Conservation (phyloP, 2,797 vertebrate genomes). For the Podarcis lilfordi region DNA sequence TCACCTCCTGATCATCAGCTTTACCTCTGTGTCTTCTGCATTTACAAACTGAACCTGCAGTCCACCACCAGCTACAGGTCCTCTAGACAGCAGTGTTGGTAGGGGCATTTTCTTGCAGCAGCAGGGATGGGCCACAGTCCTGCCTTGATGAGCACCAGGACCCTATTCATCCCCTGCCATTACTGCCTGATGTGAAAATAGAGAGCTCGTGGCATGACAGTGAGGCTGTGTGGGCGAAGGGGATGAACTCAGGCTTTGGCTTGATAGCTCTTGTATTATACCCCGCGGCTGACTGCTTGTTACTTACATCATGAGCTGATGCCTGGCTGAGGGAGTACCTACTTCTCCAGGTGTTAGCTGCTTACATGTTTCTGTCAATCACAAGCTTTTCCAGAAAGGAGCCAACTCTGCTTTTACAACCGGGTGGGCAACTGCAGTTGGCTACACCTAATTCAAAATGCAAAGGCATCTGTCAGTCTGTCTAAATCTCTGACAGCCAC, state of each 20-base stretch:
- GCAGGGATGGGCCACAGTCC: not conserved
- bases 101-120: not conserved
- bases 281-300: not conserved
- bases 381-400: slow-evolving; percentile 11
- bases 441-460: slow-evolving; percentile 32
- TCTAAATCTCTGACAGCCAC: slow-evolving; percentile 31
- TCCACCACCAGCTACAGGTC: not conserved
- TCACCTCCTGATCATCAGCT: not conserved
- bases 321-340: slow-evolving; percentile 4
- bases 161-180: not conserved
- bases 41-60: not conserved
- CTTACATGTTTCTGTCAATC: slow-evolving; percentile 20
- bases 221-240: not conserved
- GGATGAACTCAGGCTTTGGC: not conserved
- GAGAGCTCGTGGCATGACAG: not conserved
- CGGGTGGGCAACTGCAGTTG: slow-evolving; percentile 6
- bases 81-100: not conserved
- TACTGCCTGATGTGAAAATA: not conserved
- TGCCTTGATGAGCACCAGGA: not conserved
- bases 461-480: slow-evolving; percentile 38
- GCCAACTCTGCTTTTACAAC: slow-evolving; percentile 3
- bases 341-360: slow-evolving; percentile 16
- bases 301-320: slow-evolving; percentile 18
- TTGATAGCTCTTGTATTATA: not conserved
- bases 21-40: not conserved